Conservation (phyloP, 2,113 vertebrate species). For the Eudyptes chrysolophus region DNA sequence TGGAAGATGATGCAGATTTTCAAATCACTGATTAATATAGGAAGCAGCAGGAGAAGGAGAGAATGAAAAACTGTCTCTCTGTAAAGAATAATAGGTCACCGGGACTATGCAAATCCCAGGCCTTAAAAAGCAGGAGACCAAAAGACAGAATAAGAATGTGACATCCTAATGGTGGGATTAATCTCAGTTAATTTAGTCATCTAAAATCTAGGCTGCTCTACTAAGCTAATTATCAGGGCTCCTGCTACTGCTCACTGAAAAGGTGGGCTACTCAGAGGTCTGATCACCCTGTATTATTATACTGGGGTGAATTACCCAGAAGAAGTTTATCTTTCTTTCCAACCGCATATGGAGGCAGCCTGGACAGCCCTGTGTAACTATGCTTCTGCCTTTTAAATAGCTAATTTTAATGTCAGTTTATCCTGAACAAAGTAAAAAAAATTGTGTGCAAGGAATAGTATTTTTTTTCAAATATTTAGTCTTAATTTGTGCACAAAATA, state of each 20-base stretch:
- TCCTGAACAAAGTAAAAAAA: not conserved
- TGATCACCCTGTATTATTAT: not conserved
- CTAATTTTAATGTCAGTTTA: not conserved
- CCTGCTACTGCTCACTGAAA: not conserved
- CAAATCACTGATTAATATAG: conserved; percentile 2
- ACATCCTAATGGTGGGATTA: not conserved
- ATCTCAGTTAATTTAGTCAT: not conserved
- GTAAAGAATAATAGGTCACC: not conserved
- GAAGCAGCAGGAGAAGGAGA: not conserved
- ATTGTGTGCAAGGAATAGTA: not conserved
- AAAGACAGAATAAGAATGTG: not conserved
- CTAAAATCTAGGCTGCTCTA: not conserved
- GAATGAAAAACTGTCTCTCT: not conserved
- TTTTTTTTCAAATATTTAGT: not conserved
- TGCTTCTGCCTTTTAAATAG: not conserved
- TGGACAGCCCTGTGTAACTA: not conserved
- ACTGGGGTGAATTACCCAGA: not conserved
- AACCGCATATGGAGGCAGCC: not conserved
- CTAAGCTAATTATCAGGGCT: not conserved
- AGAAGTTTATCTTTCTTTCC: not conserved
- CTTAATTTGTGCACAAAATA: not conserved
- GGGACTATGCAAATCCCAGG: not conserved
- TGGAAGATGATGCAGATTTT: conserved; percentile 9
- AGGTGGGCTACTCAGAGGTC: not conserved
- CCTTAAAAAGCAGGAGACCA: not conserved